phyloP scores from a whole-genome alignment of 1,140 invertebrate genomes.

The Physella acuta region DNA sequence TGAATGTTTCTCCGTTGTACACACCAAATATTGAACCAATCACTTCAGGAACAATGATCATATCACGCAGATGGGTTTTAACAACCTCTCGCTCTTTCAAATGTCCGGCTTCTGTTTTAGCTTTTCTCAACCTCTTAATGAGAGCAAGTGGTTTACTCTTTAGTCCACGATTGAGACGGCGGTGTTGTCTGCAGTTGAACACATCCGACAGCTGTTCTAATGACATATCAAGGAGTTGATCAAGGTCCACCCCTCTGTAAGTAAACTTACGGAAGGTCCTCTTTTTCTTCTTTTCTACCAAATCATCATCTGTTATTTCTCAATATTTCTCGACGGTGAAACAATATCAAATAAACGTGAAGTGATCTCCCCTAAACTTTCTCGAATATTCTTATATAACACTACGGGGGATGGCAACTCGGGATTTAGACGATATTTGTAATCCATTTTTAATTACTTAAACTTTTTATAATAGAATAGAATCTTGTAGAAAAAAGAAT shows the following conservation, averaged over 20 bases:
- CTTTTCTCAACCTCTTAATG: slow-evolving; percentile 72
- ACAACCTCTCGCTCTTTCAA: too few relatives aligned
- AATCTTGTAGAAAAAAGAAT: too few relatives aligned
- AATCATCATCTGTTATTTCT: too few relatives aligned
- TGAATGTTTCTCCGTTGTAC: slow-evolving; percentile 99
- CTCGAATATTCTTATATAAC: too few relatives aligned
- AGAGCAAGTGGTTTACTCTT: slow-evolving; percentile 97
- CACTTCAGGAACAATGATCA: slow-evolving; percentile 99
- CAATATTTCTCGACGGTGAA: too few relatives aligned
- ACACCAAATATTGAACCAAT: slow-evolving; percentile 98
- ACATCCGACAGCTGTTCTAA: slow-evolving; percentile 95
- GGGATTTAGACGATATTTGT: too few relatives aligned
- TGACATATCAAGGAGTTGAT: slow-evolving; percentile 97
- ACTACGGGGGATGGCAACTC: too few relatives aligned
- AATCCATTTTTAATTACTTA: too few relatives aligned
- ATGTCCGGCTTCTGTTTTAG: slow-evolving; percentile 92
- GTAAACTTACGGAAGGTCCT: slow-evolving; percentile 99
- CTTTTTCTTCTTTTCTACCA: slow-evolving; percentile 93
- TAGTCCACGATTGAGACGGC: slow-evolving; percentile 88
- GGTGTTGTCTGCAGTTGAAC: slow-evolving; percentile 86
- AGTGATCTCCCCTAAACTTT: too few relatives aligned
- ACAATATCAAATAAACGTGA: too few relatives aligned
- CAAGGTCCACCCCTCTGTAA: slow-evolving; percentile 97
- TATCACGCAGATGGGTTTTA: slow-evolving; percentile 98
- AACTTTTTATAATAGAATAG: too few relatives aligned